These are phyloP conservation scores for Brachirus orientalis DNA, from an alignment of 2,113 vertebrate genomes.

Conservation along the genomic window DNA sequence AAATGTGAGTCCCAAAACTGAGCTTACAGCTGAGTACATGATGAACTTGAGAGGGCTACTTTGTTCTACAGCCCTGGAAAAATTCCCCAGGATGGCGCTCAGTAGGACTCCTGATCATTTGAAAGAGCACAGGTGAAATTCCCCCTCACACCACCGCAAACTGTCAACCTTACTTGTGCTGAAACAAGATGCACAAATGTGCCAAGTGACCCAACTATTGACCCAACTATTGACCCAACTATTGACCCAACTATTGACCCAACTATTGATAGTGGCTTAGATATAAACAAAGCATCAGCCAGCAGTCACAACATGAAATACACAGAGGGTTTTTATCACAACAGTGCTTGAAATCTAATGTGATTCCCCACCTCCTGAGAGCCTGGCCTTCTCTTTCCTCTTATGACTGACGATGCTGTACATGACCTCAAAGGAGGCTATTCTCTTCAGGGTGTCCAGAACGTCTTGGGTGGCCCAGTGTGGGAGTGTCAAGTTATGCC, in stretches of 20 bases:
- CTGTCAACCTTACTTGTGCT: too few species aligned
- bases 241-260: too few species aligned
- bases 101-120: slow-evolving; percentile 86
- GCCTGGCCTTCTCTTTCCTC: slow-evolving; percentile 86
- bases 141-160: slow-evolving; percentile 33
- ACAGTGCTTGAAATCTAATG: too few species aligned
- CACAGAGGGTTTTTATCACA: too few species aligned
- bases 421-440: slow-evolving; percentile 83
- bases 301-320: too few species aligned
- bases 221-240: too few species aligned
- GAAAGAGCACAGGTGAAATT: slow-evolving; percentile 44
- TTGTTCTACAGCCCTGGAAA: slow-evolving; percentile 77
- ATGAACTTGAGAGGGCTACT: slow-evolving; percentile 80
- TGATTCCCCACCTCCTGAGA: slow-evolving; percentile 86
- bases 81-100: slow-evolving; percentile 84
- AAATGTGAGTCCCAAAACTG: slow-evolving; percentile 17
- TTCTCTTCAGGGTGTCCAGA: slow-evolving; percentile 80
- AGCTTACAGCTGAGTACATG: slow-evolving; percentile 19
- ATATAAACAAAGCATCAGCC: too few species aligned
- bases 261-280: too few species aligned
- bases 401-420: slow-evolving; percentile 84
- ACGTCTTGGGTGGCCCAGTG: slow-evolving; percentile 84
- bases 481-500: slow-evolving; percentile 87
- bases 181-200: too few species aligned
- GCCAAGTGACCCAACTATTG: too few species aligned